Conservation (phyloP, 2,888 invertebrate genomes). For the Spodoptera exigua region DNA sequence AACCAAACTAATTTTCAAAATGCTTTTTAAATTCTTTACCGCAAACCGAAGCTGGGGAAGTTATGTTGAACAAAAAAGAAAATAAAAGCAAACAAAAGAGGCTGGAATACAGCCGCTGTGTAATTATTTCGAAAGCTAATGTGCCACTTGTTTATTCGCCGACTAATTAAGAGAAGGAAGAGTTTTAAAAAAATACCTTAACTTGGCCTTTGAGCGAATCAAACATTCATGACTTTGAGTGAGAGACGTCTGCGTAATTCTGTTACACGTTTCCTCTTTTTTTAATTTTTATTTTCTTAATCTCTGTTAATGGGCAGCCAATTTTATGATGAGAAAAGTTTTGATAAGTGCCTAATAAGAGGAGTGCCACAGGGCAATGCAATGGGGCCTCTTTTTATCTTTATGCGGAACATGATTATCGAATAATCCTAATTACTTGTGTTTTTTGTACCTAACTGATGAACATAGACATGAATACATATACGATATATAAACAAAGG, state of each 20-base stretch:
- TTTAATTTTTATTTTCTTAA: slow-evolving; percentile 66
- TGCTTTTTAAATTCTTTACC: slow-evolving; percentile 85
- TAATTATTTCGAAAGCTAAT: slow-evolving; percentile 88
- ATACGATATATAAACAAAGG: neutral
- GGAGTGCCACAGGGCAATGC: slow-evolving; percentile 56
- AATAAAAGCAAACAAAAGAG: slow-evolving; percentile 70
- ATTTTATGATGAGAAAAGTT: slow-evolving; percentile 43
- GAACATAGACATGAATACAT: neutral
- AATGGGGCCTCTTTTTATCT: slow-evolving; percentile 25
- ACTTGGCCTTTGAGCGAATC: slow-evolving; percentile 78
- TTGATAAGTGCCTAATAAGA: slow-evolving; percentile 26
- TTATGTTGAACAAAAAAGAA: slow-evolving; percentile 63
- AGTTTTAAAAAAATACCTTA: slow-evolving; percentile 80
- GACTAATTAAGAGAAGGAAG: slow-evolving; percentile 87
- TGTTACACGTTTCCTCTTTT: slow-evolving; percentile 63
- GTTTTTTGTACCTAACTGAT: neutral
- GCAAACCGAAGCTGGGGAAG: slow-evolving; percentile 75
- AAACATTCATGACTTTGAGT: slow-evolving; percentile 83
- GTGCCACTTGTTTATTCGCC: slow-evolving; percentile 87
- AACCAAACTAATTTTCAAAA: slow-evolving; percentile 83
- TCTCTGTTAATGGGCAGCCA: slow-evolving; percentile 55
- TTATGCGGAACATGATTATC: slow-evolving; percentile 4
- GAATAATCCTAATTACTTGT: neutral
- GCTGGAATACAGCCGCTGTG: slow-evolving; percentile 76
- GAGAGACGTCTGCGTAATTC: slow-evolving; percentile 70